phyloP scores from a whole-genome alignment of 37 sponge, comb jelly and placozoan genomes.

The Amphimedon queenslandica region DNA sequence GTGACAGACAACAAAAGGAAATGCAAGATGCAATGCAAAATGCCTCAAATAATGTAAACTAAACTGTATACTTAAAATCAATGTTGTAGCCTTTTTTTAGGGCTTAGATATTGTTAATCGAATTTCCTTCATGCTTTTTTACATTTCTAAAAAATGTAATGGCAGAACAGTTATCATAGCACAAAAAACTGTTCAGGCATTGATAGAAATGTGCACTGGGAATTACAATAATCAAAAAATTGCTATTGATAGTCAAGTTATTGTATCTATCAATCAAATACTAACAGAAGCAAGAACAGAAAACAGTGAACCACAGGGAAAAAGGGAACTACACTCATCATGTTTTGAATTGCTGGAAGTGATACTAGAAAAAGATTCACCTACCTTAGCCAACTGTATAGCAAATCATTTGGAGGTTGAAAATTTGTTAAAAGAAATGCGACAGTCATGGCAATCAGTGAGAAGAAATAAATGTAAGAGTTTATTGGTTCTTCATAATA shows the following conservation, averaged over 20 bases:
- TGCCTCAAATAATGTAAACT: no score
- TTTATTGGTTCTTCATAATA: neutral
- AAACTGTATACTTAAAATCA: no score
- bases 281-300: neutral
- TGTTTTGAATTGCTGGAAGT: neutral
- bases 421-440: neutral
- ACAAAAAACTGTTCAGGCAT: neutral
- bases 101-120: neutral
- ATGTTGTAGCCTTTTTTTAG: neutral
- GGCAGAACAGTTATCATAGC: neutral
- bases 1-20: no score
- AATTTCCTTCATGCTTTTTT: neutral
- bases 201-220: slow-evolving; percentile 7
- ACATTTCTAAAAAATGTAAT: neutral
- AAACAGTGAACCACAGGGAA: neutral
- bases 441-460: neutral
- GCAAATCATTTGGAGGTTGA: neutral
- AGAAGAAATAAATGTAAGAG: no score
- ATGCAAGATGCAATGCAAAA: no score
- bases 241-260: neutral
- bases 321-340: neutral
- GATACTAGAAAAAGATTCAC: neutral
- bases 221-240: neutral
- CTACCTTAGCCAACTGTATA: neutral
- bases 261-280: neutral